Conservation (phyloP, 30 jellyfish, hydroid and myxozoan species). For the Morbakka virulenta region DNA sequence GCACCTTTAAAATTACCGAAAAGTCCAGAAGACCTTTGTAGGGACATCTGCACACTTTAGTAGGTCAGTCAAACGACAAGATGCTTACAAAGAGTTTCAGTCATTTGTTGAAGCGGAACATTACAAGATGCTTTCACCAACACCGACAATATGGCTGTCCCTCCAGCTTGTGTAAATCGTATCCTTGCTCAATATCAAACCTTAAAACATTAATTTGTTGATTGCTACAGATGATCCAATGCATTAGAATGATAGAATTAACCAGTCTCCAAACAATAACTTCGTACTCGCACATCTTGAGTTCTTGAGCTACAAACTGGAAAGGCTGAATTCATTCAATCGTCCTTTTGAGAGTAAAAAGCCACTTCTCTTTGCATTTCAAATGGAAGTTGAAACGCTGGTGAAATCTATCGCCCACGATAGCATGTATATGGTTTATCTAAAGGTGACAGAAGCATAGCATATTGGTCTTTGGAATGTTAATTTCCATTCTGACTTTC, state of each 20-base stretch:
- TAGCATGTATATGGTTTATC: constrained; percentile 1
- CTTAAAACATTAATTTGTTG: constrained; percentile 16
- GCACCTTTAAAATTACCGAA: constrained; percentile 46
- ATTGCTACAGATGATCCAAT: constrained; percentile 37
- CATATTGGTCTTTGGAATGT: constrained; percentile 1
- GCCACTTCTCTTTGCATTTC: constrained; percentile 26
- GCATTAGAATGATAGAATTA: constrained; percentile 15
- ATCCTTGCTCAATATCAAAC: constrained; percentile 46
- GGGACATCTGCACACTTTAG: constrained; percentile 43
- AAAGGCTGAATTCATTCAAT: constrained; percentile 43
- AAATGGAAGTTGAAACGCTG: constrained; percentile 3
- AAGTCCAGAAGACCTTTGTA: constrained; percentile 42
- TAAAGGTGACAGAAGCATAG: constrained; percentile 1
- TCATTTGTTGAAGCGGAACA: constrained; percentile 33
- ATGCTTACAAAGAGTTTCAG: constrained; percentile 25
- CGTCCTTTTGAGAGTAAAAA: constrained; percentile 37
- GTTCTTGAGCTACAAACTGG: constrained; percentile 36
- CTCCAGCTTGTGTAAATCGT: constrained; percentile 44
- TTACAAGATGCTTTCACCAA: constrained; percentile 48
- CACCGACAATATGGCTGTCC: constrained; percentile 45
- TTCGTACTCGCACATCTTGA: constrained; percentile 40
- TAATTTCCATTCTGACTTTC: not conserved
- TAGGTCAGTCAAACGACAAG: constrained; percentile 45
- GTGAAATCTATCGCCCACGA: constrained; percentile 26
- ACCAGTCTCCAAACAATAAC: constrained; percentile 5